Evolutionary conservation across 1,140 invertebrate genomes (phyloP).

Genomic region (Trachelipus rathkii): DNA sequence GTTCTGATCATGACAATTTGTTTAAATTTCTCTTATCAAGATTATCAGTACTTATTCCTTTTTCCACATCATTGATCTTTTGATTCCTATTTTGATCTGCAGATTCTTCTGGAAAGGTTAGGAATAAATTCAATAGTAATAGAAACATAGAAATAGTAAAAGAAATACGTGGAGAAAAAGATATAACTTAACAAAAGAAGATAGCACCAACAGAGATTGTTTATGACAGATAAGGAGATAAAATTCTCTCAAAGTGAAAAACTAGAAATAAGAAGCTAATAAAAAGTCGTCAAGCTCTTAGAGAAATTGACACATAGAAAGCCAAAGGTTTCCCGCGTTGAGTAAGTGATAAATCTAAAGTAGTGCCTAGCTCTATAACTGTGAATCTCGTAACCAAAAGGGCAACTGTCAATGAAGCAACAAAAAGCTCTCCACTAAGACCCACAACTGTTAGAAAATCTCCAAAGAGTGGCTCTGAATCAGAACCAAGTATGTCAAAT

Average conservation of each 20-base stretch:
- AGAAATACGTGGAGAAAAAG: conserved; percentile 37
- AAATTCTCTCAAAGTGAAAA: conserved; percentile 21
- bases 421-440: conserved; percentile 14
- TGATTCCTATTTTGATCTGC: too few relatives aligned
- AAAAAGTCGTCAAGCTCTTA: conserved; percentile 33
- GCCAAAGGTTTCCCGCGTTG: too few relatives aligned
- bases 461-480: background rate
- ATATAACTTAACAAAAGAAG: conserved; percentile 43
- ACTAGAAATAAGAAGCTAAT: background rate
- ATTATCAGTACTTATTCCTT: too few relatives aligned
- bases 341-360: too few relatives aligned
- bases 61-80: conserved; percentile 40
- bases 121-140: conserved; percentile 36
- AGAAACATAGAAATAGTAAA: conserved; percentile 39
- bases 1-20: conserved; percentile 42
- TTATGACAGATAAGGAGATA: conserved; percentile 41
- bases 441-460: background rate
- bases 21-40: too few relatives aligned
- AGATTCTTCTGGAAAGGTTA: too few relatives aligned
- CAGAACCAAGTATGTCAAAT: background rate
- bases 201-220: conserved; percentile 37
- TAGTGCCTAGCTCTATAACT: too few relatives aligned
- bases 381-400: conserved; percentile 12
- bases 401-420: conserved; percentile 42
- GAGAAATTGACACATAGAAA: background rate